Conservation (phyloP, 2,113 vertebrate species). For the Semicossyphus pulcher region DNA sequence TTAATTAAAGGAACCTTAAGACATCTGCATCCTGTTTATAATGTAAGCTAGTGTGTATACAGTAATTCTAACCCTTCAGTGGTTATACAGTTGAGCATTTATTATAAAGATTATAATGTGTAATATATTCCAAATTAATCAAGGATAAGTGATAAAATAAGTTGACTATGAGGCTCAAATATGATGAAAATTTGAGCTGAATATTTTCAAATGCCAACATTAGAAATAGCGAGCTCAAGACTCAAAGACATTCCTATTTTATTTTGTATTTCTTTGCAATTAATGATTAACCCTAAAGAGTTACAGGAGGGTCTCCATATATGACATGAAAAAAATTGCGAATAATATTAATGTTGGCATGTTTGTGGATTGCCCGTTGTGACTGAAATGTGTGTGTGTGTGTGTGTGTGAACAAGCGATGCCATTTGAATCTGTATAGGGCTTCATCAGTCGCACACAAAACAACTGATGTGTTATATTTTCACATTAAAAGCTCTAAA, state of each 20-base stretch:
- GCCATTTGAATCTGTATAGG: conserved; percentile 21
- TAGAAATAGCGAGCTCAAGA: too few species aligned
- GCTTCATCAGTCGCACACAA: conserved; percentile 27
- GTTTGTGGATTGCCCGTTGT: conserved; percentile 1
- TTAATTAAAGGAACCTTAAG: too few species aligned
- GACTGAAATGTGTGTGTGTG: conserved; percentile 12
- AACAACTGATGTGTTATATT: conserved; percentile 2
- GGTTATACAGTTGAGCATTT: background rate
- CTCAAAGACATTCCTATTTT: too few species aligned
- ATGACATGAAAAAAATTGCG: too few species aligned
- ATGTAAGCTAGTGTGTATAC: background rate
- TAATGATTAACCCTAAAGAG: conserved; percentile 19
- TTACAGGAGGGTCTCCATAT: conserved; percentile 48
- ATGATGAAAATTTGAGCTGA: conserved; percentile 1
- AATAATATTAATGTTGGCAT: conserved; percentile 36
- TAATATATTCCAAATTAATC: too few species aligned
- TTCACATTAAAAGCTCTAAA: background rate
- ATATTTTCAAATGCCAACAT: conserved; percentile 48
- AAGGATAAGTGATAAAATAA: too few species aligned
- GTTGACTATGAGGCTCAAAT: too few species aligned
- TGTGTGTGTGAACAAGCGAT: conserved; percentile 22
- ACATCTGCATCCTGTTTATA: conserved; percentile 6
- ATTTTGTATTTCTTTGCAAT: too few species aligned
- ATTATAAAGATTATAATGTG: background rate
- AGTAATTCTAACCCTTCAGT: background rate